Evolutionary conservation across 2,797 vertebrate genomes (phyloP).

Genomic region (Intellagama lesueurii): DNA sequence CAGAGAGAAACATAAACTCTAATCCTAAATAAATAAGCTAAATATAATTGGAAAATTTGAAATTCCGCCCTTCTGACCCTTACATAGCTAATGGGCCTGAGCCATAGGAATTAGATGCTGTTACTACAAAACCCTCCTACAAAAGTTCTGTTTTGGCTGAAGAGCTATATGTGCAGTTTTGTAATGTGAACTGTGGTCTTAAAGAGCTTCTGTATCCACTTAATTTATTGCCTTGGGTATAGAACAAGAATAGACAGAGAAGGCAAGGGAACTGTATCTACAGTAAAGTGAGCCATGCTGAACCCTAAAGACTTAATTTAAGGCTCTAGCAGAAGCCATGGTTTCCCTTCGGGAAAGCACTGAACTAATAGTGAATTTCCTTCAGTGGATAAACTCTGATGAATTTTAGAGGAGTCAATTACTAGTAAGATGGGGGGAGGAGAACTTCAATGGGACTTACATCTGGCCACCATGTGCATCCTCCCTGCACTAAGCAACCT

Average conservation of each 20-base stretch:
- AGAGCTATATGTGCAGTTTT: conserved; percentile 55
- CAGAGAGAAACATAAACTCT: not conserved
- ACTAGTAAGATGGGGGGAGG: not conserved
- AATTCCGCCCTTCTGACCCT: conserved; percentile 25
- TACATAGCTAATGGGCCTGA: conserved; percentile 62
- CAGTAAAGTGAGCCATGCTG: conserved; percentile 53
- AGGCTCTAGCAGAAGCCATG: conserved; percentile 50
- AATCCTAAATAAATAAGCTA: not conserved
- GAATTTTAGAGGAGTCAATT: conserved; percentile 38
- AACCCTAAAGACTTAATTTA: conserved; percentile 64
- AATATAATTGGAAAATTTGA: not conserved
- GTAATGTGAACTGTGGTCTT: conserved; percentile 55
- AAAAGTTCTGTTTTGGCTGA: conserved; percentile 65
- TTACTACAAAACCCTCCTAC: not conserved
- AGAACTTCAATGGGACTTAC: conserved; percentile 10
- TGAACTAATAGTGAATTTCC: conserved; percentile 43
- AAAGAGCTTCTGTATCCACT: conserved; percentile 49
- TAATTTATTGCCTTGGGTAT: conserved; percentile 71
- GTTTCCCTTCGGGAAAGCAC: conserved; percentile 46
- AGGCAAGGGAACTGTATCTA: conserved; percentile 45
- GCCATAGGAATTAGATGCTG: conserved; percentile 46
- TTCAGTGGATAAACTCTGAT: conserved; percentile 12
- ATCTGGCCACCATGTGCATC: not conserved
- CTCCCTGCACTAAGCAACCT: not conserved
- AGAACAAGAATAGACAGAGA: conserved; percentile 57